Evolutionary conservation across 2,888 invertebrate genomes (phyloP), one percentile per base, ranked within the genome.

Genomic region (Lepidocyrtinus sp.): DNA sequence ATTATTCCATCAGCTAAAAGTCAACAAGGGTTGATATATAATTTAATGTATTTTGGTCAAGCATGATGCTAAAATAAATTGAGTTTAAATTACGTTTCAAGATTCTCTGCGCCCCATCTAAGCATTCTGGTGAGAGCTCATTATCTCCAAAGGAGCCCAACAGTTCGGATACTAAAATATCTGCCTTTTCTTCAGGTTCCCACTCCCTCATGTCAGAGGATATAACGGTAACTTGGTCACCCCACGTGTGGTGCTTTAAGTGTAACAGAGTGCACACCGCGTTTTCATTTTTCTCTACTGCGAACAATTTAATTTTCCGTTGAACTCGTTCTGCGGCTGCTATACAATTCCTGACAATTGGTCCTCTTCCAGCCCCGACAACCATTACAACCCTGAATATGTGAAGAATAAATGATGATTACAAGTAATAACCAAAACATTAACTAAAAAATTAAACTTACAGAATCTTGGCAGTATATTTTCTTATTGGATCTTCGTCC

Each of bases 131-230:
- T 0, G 98, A 97, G 12, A 99, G 91, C 90, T 99, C 99, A 89
- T 99, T 99, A 89, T 99, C 99, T 21, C 98, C 98, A 91, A 99
- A 99, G 0, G 98, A 98, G 0, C 97, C 99, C 71, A 99, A 90
- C 62, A 99, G 90, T 90, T 99, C 99, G 0, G 98, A 98, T 25
- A 99, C 95, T 70, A 99, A 90, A 87, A 99, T 96, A 89, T 99
- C 99, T 0, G 98, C 98, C 88, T 94, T 93, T 86, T 96, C 95
- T 0, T 94, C 92, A 0, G 96, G 92, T 71, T 92, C 90, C 89
- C 95, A 93, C 36, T 93, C 92, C 81, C 97, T 91, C 97, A 97
- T 97, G 88, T 97, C 97, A 76, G 93, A 93, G 1, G 94, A 92
- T 59, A 96, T 91, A 1, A 97, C 93, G 1, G 92, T 92, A 0